These are phyloP conservation scores for Parambassis ranga DNA, from an alignment of 2,797 vertebrate species.

Conservation along the genomic window DNA sequence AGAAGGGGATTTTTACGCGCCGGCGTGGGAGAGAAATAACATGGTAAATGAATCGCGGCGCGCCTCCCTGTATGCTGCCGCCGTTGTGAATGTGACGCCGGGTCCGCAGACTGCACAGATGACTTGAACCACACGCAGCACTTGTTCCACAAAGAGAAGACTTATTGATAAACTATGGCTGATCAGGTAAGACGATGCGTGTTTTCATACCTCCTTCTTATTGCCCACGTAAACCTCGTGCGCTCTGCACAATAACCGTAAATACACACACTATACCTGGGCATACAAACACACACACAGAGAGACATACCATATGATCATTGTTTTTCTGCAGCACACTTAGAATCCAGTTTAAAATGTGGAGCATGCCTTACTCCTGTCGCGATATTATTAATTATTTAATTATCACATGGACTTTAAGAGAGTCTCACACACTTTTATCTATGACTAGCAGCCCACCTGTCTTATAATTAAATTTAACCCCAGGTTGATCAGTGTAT, in stretches of 20 bases:
- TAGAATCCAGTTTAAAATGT: not conserved
- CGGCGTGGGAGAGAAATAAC: slow-evolving; percentile 1
- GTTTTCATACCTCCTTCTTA: not conserved
- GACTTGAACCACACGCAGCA: slow-evolving; percentile 64
- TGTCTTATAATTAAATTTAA: too few relatives aligned
- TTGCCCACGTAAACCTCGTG: not conserved
- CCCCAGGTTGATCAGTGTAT: too few relatives aligned
- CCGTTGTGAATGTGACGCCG: slow-evolving; percentile 46
- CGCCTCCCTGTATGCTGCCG: slow-evolving; percentile 39
- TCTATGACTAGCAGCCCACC: too few relatives aligned
- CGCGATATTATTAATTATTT: not conserved
- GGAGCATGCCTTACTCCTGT: not conserved
- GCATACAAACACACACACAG: not conserved
- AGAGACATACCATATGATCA: not conserved
- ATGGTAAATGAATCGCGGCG: slow-evolving; percentile 36
- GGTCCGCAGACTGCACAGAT: slow-evolving; percentile 52
- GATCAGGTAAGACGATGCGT: slow-evolving; percentile 76
- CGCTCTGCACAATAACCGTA: slow-evolving; percentile 24
- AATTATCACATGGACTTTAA: not conserved
- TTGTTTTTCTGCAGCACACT: not conserved
- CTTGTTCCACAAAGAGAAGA: slow-evolving; percentile 56
- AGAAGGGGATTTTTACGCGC: slow-evolving; percentile 42
- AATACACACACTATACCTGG: not conserved
- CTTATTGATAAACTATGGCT: slow-evolving; percentile 70
- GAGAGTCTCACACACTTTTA: too few relatives aligned